A percentile compares a stretch with the other conserved stretches of the same genome.
phyloP scores from a whole-genome alignment of 2,113 vertebrate species.

The Paramisgurnus dabryanus region DNA sequence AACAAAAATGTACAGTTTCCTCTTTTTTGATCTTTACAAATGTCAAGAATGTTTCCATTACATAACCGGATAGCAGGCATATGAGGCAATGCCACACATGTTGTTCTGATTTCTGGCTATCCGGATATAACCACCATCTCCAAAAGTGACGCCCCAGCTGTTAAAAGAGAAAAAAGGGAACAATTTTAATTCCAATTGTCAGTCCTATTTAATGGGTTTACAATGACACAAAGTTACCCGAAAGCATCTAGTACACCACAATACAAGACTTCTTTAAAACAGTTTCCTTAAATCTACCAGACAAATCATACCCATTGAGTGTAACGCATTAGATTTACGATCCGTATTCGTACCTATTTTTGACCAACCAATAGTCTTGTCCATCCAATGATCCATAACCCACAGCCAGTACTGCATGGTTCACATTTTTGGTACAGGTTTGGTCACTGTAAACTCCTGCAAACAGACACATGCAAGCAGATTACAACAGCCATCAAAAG shows the following conservation, averaged over 20 bases:
- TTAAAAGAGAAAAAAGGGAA: background rate
- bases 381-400: slow-evolving; percentile 83
- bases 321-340: background rate
- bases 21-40: background rate
- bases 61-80: slow-evolving; percentile 68
- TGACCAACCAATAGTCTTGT: slow-evolving; percentile 90
- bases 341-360: slow-evolving; percentile 85
- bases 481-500: background rate
- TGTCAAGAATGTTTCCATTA: slow-evolving; percentile 36
- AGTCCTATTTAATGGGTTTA: too few relatives aligned
- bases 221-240: background rate
- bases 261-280: too few relatives aligned
- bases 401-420: slow-evolving; percentile 82
- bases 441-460: slow-evolving; percentile 86
- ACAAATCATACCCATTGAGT: background rate
- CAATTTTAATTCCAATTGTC: background rate
- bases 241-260: background rate
- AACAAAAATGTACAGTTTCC: background rate
- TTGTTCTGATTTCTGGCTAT: slow-evolving; percentile 74
- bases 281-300: too few relatives aligned
- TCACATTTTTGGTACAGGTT: slow-evolving; percentile 72
- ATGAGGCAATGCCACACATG: slow-evolving; percentile 76
- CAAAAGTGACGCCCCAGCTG: slow-evolving; percentile 73
- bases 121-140: slow-evolving; percentile 76
- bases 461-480: slow-evolving; percentile 6